phyloP scores from a whole-genome alignment of 2,113 vertebrate genomes.

The Ciconia stormi region DNA sequence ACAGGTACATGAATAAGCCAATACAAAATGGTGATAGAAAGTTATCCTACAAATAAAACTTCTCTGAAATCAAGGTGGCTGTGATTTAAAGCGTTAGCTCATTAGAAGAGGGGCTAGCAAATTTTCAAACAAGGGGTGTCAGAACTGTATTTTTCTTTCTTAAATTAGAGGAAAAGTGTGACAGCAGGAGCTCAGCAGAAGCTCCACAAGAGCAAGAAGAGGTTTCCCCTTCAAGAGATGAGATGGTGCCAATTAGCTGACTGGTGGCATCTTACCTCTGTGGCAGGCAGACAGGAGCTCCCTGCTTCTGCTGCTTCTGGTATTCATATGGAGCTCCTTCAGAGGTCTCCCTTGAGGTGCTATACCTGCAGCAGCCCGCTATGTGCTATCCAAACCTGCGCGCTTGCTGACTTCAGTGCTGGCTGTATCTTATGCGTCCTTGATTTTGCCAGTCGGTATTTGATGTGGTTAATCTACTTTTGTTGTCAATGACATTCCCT shows the following conservation, averaged over 20 bases:
- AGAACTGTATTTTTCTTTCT: not conserved
- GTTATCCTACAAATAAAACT: conserved; percentile 11
- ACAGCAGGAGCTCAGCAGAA: not conserved
- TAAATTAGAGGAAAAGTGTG: not conserved
- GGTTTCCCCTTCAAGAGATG: not conserved
- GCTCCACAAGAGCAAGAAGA: not conserved
- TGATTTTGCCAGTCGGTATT: not conserved
- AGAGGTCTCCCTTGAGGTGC: not conserved
- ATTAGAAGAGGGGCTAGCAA: not conserved
- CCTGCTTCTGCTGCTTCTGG: not conserved
- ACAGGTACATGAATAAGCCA: not conserved
- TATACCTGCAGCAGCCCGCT: not conserved
- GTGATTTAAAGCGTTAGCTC: not conserved
- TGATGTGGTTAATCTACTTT: not conserved
- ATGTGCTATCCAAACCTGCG: not conserved
- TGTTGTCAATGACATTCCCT: not conserved
- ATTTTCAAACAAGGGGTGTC: not conserved
- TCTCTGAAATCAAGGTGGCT: not conserved
- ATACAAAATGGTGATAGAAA: conserved; percentile 30
- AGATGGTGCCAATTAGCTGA: not conserved
- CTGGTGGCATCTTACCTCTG: not conserved
- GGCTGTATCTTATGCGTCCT: not conserved
- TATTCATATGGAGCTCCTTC: not conserved
- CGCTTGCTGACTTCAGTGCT: not conserved
- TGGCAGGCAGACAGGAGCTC: not conserved